These are phyloP conservation scores for Sanderia malayensis DNA, from an alignment of 30 jellyfish, hydroid and myxozoan species.

Conservation along the genomic window DNA sequence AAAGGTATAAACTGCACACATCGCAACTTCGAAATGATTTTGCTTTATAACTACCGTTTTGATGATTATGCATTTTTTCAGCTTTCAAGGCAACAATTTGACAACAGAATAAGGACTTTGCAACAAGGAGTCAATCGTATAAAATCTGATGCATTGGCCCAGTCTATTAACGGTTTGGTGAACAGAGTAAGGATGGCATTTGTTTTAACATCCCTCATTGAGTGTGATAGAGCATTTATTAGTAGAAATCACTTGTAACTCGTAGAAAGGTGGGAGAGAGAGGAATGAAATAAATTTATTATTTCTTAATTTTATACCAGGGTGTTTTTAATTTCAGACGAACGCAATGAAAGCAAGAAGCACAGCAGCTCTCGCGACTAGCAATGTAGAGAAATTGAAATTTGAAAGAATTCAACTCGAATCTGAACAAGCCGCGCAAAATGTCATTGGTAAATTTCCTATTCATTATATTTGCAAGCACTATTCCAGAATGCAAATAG, in stretches of 20 bases:
- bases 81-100: constrained; percentile 47
- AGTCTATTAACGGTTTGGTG: constrained; percentile 32
- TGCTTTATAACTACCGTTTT: too few species aligned
- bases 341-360: not conserved
- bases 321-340: not conserved
- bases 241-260: too few species aligned
- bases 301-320: too few species aligned
- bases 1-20: too few species aligned
- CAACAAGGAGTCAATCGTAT: constrained; percentile 49
- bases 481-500: too few species aligned
- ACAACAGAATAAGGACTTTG: constrained; percentile 31
- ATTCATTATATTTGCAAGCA: too few species aligned
- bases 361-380: not conserved
- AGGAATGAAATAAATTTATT: too few species aligned
- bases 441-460: constrained; percentile 25
- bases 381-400: not conserved
- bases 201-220: too few species aligned
- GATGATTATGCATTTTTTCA: too few species aligned
- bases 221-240: too few species aligned
- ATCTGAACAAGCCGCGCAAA: constrained; percentile 30
- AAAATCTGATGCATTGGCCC: constrained; percentile 45
- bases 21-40: too few species aligned
- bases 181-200: constrained; percentile 29
- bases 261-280: too few species aligned
- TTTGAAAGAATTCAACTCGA: not conserved